Base-by-base conservation (phyloP, 1,140 invertebrate species). In the Eupeodes corollae region DNA sequence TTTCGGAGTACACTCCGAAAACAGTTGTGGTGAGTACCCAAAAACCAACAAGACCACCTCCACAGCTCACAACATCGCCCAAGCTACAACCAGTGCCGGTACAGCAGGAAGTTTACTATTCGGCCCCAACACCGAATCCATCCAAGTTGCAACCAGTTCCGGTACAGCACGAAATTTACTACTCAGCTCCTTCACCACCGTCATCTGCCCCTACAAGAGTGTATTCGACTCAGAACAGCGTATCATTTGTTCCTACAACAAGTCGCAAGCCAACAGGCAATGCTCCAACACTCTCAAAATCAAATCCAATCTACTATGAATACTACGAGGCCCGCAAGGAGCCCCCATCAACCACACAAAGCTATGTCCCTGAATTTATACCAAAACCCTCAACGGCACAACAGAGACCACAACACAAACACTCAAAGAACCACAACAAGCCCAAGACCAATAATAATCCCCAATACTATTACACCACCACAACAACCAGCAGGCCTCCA, bases 231-330 rank as follows among this genome's bases (percentile, higher is more conserved):
- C 30, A 38, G 34, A 38, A 47, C 16, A 44, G 49, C 16, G 19
- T 50, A 8, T 44, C 52, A 6, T 67, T 60, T 34, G 61, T 65
- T 46, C 51, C 59, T 16, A 15, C 47, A 41, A 42, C 42, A 39
- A 26, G 51, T 50, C 6, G 51, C 16, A 42, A 41, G 46, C 40
- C 49, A 41, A 52, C 42, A 12, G 48, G 61, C 1, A 16, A 35
- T 35, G 10, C 12, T 11, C 34, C 14, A 35, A 54, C 56, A 3
- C 48, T 64, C 0, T 61, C 62, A 12, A 63, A 66, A 42, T 55
- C 58, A 12, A 67, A 68, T 47, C 66, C 66, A 10, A 68, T 68
- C 5, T 68, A 68, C 43, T 68, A 67, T 42, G 66, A 68, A 43
- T 68, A 68, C 42, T 68, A 67, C 12, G 66, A 68, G 50, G 63